phyloP scores from a whole-genome alignment of 2,113 vertebrate genomes.

The Phyllostomus discolor region DNA sequence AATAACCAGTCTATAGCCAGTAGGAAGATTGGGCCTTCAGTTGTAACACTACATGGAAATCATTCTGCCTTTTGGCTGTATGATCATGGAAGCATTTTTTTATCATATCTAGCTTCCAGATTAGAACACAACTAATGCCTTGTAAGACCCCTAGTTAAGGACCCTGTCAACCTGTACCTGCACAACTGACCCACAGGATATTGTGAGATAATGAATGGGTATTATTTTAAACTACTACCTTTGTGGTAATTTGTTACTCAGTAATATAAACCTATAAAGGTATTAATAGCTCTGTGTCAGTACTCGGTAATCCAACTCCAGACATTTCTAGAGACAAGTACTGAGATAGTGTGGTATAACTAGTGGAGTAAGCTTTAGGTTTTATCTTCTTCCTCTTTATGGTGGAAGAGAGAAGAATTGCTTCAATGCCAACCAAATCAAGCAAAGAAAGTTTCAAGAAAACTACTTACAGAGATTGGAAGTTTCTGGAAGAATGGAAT shows the following conservation, averaged over 20 bases:
- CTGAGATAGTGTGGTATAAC: background rate
- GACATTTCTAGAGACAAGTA: background rate
- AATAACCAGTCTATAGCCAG: background rate
- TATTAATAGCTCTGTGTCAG: background rate
- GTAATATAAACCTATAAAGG: background rate
- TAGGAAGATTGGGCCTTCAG: background rate
- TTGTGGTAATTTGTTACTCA: background rate
- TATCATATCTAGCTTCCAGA: background rate
- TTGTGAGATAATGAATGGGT: background rate
- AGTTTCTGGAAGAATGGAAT: background rate
- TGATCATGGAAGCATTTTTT: background rate
- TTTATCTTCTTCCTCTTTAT: background rate
- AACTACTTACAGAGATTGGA: background rate
- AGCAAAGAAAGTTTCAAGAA: background rate
- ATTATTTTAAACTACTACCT: background rate
- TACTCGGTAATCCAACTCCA: background rate
- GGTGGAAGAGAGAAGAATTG: background rate
- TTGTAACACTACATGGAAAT: background rate
- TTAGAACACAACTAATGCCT: background rate
- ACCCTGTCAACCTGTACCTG: background rate
- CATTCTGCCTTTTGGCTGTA: background rate
- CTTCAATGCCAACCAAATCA: background rate
- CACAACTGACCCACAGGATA: background rate
- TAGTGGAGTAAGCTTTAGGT: background rate
- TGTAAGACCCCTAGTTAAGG: background rate